Evolutionary conservation across 2,797 vertebrate genomes (phyloP).

Genomic region (Sebastes elongatus): DNA sequence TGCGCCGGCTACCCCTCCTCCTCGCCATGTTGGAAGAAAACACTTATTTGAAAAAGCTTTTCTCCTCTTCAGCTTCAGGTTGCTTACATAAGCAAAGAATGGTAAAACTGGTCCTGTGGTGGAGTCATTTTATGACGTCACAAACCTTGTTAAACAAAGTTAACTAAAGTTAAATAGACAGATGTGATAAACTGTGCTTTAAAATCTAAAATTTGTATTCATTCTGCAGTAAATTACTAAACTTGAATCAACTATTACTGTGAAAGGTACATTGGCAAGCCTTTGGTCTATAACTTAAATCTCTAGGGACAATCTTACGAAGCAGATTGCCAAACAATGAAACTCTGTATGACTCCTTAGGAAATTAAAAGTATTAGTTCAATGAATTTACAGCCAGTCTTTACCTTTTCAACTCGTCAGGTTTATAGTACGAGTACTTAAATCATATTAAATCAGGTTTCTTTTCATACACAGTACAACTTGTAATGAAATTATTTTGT

Average conservation of each 20-base stretch:
- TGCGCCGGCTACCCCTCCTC: constrained; percentile 17
- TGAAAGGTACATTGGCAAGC: constrained; percentile 24
- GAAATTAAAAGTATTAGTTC: constrained; percentile 22
- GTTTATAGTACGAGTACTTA: background rate
- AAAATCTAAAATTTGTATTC: background rate
- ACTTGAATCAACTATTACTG: background rate
- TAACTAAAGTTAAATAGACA: background rate
- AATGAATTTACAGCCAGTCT: background rate
- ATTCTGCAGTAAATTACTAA: constrained; percentile 10
- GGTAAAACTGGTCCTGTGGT: background rate
- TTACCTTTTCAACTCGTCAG: background rate
- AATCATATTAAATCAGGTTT: background rate
- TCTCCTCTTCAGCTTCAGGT: constrained; percentile 28
- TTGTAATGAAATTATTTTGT: too few relatives aligned
- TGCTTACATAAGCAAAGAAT: constrained; percentile 24
- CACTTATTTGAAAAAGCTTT: constrained; percentile 24
- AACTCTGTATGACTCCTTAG: background rate
- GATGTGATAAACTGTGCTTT: background rate
- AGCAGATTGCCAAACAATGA: constrained; percentile 22
- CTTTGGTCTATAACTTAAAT: background rate
- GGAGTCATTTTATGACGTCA: background rate
- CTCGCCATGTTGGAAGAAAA: constrained; percentile 27
- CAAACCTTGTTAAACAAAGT: background rate
- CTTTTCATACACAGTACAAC: background rate
- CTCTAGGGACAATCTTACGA: background rate